Evolutionary conservation across 1,140 invertebrate species (phyloP).

Genomic region (Andrena cerasifolii): DNA sequence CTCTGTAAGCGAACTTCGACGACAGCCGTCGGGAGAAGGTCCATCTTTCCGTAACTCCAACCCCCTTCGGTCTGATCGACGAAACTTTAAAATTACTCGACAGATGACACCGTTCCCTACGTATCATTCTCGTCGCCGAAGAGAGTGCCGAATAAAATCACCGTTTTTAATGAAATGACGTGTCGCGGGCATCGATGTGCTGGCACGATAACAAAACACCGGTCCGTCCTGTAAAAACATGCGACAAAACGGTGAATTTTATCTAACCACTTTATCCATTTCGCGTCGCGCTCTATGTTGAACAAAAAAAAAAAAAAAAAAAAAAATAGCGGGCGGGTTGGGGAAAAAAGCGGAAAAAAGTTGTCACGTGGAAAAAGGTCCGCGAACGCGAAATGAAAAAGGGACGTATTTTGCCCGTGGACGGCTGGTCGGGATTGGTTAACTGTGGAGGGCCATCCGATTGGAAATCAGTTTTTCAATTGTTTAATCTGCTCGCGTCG

Average conservation of each 20-base stretch:
- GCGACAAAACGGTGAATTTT: background rate
- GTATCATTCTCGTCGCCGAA: too few species aligned
- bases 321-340: background rate
- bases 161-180: background rate
- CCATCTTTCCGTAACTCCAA: too few species aligned
- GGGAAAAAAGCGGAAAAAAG: too few species aligned
- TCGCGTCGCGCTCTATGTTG: background rate
- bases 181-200: background rate
- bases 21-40: too few species aligned
- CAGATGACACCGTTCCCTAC: too few species aligned
- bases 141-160: background rate
- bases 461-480: slow-evolving; percentile 46
- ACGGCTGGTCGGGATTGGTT: background rate
- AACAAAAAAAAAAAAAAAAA: background rate
- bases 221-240: background rate
- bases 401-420: background rate
- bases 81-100: too few species aligned
- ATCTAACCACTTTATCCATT: slow-evolving; percentile 24
- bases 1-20: too few species aligned
- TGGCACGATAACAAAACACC: background rate
- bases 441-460: background rate
- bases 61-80: too few species aligned
- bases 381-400: background rate
- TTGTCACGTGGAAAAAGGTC: background rate
- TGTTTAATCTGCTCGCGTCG: slow-evolving; percentile 50